Evolutionary conservation across 2,113 vertebrate genomes (phyloP), one percentile per base, ranked within the genome.

Genomic region (Chlamydotis undulata): DNA sequence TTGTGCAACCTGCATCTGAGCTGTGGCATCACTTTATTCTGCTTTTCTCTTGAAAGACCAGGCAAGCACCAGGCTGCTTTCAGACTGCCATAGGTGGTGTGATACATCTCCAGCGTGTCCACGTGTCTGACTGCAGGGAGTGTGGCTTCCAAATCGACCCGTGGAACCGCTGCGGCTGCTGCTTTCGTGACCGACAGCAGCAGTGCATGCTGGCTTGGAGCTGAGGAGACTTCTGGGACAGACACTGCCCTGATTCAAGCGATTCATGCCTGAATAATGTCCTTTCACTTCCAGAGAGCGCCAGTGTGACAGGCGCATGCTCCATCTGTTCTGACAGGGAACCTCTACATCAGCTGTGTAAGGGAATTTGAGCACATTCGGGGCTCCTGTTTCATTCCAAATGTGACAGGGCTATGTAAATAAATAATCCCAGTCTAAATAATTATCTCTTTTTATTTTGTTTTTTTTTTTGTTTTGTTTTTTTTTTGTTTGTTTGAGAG

Each of bases 201-300:
- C 73, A 22, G 50, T 11, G 53, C 81, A 45, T 4, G 0, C 5
- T 35, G 92, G 73, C 70, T 92, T 2, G 4, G 67, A 93, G 70
- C 82, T 87, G 90, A 87, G 70, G 77, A 90, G 69, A 14, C 76
- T 83, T 57, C 53, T 88, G 87, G 87, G 94, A 75, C 75, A 84
- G 68, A 29, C 60, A 4, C 4, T 83, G 82, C 84, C 82, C 79
- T 35, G 52, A 56, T 68, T 53, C 1, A 3, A 82, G 79, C 35
- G 79, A 83, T 90, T 91, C 87, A 78, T 91, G 96, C 61, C 84
- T 96, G 71, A 95, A 55, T 78, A 94, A 96, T 79, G 80, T 64
- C 87, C 89, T 64, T 90, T 95, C 94, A 67, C 90, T 96, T 96
- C 69, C 78, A 95, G 90, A 49, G 74, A 94, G 82, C 81, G 53